These are phyloP conservation scores for Omphaloscelis lunosa DNA, from an alignment of 2,888 invertebrate species.

Conservation along the genomic window DNA sequence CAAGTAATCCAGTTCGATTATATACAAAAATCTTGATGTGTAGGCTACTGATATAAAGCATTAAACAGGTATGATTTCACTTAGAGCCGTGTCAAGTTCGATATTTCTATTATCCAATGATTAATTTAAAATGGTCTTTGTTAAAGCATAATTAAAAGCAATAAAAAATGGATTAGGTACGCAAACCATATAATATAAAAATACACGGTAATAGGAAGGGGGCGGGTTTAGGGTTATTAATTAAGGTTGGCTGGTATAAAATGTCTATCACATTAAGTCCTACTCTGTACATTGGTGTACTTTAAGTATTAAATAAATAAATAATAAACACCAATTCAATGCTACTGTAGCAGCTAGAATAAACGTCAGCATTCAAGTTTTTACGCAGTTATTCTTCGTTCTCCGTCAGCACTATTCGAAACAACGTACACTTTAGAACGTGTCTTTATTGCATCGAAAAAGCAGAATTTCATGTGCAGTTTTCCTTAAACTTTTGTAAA, in stretches of 20 bases:
- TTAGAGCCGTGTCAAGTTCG: background rate
- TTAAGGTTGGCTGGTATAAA: too few relatives aligned
- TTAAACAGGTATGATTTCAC: background rate
- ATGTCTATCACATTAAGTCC: background rate
- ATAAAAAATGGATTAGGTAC: background rate
- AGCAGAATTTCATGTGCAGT: background rate
- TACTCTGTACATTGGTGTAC: background rate
- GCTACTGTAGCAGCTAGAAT: too few relatives aligned
- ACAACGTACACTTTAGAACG: constrained; percentile 7
- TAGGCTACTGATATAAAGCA: background rate
- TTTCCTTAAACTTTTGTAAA: constrained; percentile 10
- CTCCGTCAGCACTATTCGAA: background rate
- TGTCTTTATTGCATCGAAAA: background rate
- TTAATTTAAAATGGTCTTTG: background rate
- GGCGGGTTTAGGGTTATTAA: too few relatives aligned
- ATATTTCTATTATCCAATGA: background rate
- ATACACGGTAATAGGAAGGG: background rate
- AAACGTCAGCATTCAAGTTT: background rate
- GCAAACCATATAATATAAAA: background rate
- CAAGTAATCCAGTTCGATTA: background rate
- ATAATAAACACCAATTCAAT: background rate
- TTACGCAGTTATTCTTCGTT: background rate
- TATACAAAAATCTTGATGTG: background rate
- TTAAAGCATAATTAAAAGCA: background rate
- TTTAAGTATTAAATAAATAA: background rate